Evolutionary conservation across 2,113 vertebrate genomes (phyloP).

Genomic region (Heterotilapia buettikoferi): DNA sequence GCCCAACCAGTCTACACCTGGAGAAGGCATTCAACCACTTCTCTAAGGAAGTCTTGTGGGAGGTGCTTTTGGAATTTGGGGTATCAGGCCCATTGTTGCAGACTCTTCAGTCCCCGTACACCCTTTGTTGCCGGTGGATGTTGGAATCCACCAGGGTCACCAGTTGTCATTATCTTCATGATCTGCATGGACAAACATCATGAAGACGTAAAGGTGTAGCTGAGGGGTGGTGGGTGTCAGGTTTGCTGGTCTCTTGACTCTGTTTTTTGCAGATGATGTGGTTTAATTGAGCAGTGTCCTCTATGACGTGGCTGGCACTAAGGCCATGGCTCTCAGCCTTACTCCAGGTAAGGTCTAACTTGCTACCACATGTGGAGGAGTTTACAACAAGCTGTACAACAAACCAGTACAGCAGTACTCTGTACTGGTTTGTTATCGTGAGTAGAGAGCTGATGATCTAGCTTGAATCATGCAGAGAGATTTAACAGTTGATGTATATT

Average conservation of each 20-base stretch:
- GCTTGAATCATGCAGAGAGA: neutral
- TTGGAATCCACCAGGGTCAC: neutral
- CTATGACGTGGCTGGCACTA: neutral
- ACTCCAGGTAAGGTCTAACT: neutral
- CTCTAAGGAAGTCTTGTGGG: neutral
- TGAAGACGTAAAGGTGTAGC: neutral
- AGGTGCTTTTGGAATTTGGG: neutral
- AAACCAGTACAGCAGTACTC: neutral
- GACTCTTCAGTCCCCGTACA: neutral
- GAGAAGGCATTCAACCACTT: neutral
- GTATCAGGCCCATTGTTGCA: neutral
- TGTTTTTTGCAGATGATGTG: neutral
- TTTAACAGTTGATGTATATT: neutral
- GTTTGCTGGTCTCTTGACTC: neutral
- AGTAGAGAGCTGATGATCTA: neutral
- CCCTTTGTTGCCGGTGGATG: fast-evolving
- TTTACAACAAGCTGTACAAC: neutral
- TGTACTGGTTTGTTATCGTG: neutral
- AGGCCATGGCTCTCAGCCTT: neutral
- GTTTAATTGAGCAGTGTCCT: neutral
- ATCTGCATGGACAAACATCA: neutral
- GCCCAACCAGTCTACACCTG: neutral
- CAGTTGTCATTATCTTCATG: neutral
- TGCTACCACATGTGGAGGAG: neutral
- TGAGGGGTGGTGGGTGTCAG: fast-evolving